Conservation (phyloP, 37 sponge, comb jelly and placozoan genomes). For the Beroe ovata region DNA sequence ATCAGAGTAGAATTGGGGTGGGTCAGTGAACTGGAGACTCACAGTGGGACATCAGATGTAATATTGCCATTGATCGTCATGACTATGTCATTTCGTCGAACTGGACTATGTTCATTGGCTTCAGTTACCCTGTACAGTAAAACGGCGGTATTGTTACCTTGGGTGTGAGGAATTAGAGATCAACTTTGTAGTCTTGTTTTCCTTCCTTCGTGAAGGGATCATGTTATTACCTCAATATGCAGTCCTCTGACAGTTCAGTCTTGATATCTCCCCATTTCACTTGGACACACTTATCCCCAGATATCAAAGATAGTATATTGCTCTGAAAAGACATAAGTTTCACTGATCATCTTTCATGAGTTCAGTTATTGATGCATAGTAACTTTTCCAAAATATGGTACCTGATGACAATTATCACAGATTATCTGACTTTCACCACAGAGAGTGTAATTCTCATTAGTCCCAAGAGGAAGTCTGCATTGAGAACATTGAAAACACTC, state of each 20-base stretch:
- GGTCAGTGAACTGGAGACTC: neutral
- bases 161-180: no score
- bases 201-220: no score
- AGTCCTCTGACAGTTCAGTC: neutral
- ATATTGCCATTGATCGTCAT: neutral
- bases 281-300: neutral
- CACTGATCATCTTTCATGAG: no score
- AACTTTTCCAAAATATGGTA: neutral
- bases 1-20: no score
- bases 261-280: neutral
- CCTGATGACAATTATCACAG: constrained; percentile 38
- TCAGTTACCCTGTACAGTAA: constrained; percentile 22
- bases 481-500: constrained; percentile 1
- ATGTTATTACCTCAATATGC: neutral
- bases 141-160: no score
- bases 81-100: neutral
- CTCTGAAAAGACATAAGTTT: constrained; percentile 18
- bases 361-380: neutral
- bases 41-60: neutral
- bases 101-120: neutral
- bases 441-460: constrained; percentile 17
- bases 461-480: constrained; percentile 7
- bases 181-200: no score
- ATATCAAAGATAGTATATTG: constrained; percentile 13
- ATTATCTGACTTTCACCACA: neutral